Conservation (phyloP, 2,888 invertebrate genomes). For the Andricus curvator region DNA sequence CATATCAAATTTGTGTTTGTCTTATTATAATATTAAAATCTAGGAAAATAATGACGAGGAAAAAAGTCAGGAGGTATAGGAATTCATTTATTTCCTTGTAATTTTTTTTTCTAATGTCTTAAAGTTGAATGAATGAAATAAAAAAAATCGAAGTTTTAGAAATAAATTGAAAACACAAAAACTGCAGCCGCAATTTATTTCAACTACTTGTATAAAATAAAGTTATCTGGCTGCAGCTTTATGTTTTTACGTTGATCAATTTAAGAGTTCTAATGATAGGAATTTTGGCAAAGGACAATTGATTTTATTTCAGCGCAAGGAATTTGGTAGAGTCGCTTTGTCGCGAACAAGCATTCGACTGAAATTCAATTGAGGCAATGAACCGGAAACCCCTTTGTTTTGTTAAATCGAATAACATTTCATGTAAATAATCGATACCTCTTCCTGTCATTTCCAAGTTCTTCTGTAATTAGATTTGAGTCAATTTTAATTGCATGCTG, state of each 20-base stretch:
- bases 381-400: conserved; percentile 37
- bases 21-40: too few species aligned
- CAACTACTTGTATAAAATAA: background rate
- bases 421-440: background rate
- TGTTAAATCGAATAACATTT: conserved; percentile 32
- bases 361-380: conserved; percentile 36
- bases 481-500: background rate
- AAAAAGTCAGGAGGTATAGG: too few species aligned
- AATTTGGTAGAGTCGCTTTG: conserved; percentile 25
- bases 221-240: background rate
- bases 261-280: conserved; percentile 3
- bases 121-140: too few species aligned
- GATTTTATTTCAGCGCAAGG: conserved; percentile 22
- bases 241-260: background rate
- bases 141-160: too few species aligned
- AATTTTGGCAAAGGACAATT: conserved; percentile 23
- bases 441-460: conserved; percentile 13
- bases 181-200: background rate
- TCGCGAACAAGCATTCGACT: conserved; percentile 12
- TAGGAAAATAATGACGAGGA: too few species aligned
- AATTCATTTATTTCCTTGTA: too few species aligned
- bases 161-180: background rate
- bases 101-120: too few species aligned
- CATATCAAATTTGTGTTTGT: too few species aligned
- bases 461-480: background rate